Conservation (phyloP, 1,140 invertebrate species). For the Drosophila parvula region DNA sequence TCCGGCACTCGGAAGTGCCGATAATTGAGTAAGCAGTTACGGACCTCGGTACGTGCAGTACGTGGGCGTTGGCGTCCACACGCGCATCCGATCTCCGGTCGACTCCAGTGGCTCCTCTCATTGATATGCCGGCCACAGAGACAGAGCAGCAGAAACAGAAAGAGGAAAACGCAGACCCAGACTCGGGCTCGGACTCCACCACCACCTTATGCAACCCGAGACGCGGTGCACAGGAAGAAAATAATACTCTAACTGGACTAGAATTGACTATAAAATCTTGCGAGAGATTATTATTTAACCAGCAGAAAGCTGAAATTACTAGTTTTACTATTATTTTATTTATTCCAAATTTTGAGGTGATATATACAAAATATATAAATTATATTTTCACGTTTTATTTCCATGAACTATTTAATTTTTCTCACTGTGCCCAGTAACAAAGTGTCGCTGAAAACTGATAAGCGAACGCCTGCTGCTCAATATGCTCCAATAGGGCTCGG, state of each 20-base stretch:
- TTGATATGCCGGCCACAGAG: slow-evolving; percentile 67
- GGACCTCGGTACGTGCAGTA: slow-evolving; percentile 38
- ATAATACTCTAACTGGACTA: too few relatives aligned
- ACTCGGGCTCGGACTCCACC: slow-evolving; percentile 12
- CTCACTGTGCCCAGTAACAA: not conserved
- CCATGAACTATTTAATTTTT: not conserved
- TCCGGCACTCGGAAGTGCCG: slow-evolving; percentile 62
- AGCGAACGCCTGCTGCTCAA: slow-evolving; percentile 23
- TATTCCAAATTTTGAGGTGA: too few relatives aligned
- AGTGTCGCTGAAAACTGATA: slow-evolving; percentile 32
- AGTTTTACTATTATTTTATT: too few relatives aligned
- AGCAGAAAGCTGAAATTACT: not conserved
- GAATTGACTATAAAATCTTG: not conserved
- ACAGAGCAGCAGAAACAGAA: slow-evolving; percentile 17
- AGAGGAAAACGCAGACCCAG: slow-evolving; percentile 16
- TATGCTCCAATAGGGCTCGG: slow-evolving; percentile 23
- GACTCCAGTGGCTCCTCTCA: slow-evolving; percentile 45
- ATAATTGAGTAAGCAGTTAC: slow-evolving; percentile 65
- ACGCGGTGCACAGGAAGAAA: slow-evolving; percentile 7
- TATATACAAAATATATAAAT: too few relatives aligned
- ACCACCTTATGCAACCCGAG: slow-evolving; percentile 55
- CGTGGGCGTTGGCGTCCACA: slow-evolving; percentile 50
- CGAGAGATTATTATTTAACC: not conserved
- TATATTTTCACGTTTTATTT: not conserved
- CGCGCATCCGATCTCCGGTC: slow-evolving; percentile 41